Evolutionary conservation across 2,797 vertebrate species (phyloP).

Genomic region (Triplophysa bombifrons): DNA sequence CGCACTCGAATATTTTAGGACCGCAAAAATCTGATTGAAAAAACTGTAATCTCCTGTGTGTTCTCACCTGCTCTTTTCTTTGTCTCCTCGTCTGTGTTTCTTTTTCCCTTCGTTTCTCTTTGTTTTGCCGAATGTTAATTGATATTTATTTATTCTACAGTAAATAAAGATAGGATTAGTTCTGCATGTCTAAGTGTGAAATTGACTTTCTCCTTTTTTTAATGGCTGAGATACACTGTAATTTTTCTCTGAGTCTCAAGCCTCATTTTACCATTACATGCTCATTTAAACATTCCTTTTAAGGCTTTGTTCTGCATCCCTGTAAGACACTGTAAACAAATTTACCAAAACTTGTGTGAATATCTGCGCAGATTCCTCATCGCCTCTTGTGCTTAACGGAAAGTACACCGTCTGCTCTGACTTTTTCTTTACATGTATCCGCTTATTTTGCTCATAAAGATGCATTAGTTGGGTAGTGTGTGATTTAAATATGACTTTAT

Average conservation of each 20-base stretch:
- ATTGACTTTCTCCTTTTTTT: conserved; percentile 34
- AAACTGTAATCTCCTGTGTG: conserved; percentile 24
- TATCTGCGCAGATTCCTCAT: conserved; percentile 1
- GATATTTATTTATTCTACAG: conserved; percentile 49
- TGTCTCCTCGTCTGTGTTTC: conserved; percentile 6
- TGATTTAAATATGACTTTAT: neutral
- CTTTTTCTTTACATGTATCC: neutral
- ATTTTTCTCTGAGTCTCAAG: conserved; percentile 32
- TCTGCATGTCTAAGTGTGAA: conserved; percentile 44
- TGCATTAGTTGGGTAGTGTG: neutral
- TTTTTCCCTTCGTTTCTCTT: conserved; percentile 1
- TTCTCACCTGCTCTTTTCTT: conserved; percentile 28
- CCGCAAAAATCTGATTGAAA: conserved; percentile 37
- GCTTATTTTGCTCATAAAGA: neutral
- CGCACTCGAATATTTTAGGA: conserved; percentile 37
- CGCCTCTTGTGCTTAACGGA: neutral
- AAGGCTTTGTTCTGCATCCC: conserved; percentile 5
- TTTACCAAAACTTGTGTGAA: conserved; percentile 1
- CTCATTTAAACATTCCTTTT: conserved; percentile 28
- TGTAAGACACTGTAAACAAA: conserved; percentile 25
- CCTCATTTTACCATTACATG: conserved; percentile 35
- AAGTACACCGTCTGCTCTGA: neutral
- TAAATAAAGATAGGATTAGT: conserved; percentile 48
- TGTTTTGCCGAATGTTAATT: conserved; percentile 37
- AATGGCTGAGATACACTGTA: conserved; percentile 23